Evolutionary conservation across 2,888 invertebrate genomes (phyloP).

Genomic region (Cephus spinipes): DNA sequence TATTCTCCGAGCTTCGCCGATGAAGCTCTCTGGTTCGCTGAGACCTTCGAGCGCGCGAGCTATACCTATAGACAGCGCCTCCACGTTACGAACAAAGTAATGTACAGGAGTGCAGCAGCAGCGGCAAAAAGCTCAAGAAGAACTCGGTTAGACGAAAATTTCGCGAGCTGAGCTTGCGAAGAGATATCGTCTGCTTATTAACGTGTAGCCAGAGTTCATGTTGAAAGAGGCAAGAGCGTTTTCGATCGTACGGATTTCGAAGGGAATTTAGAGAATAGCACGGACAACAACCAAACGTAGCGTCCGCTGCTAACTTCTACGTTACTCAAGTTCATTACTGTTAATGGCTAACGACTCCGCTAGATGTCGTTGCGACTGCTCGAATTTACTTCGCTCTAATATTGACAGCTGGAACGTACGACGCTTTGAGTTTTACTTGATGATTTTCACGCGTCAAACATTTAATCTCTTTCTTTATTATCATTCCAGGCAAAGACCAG

Average conservation of each 20-base stretch:
- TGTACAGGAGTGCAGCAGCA: neutral
- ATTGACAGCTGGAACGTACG: neutral
- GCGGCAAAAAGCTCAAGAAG: neutral
- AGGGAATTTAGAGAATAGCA: neutral
- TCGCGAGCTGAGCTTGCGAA: neutral
- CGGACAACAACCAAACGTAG: neutral
- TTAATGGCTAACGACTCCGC: neutral
- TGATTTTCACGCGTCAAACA: neutral
- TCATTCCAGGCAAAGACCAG: conserved; percentile 70
- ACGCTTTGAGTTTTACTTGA: neutral
- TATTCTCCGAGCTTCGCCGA: neutral
- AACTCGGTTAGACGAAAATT: neutral
- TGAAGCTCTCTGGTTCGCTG: neutral
- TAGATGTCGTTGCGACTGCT: neutral
- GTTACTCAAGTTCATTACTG: neutral
- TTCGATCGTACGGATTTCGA: neutral
- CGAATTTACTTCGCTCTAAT: neutral
- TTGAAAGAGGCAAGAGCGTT: neutral
- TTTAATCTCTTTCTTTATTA: neutral
- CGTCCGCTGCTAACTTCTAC: neutral
- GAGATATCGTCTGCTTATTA: neutral
- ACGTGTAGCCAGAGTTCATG: neutral
- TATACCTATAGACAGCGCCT: neutral
- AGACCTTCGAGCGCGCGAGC: neutral
- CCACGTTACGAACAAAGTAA: neutral